Evolutionary conservation across 2,888 invertebrate species (phyloP).

Genomic region (Sinopyrophorus schimmeli): DNA sequence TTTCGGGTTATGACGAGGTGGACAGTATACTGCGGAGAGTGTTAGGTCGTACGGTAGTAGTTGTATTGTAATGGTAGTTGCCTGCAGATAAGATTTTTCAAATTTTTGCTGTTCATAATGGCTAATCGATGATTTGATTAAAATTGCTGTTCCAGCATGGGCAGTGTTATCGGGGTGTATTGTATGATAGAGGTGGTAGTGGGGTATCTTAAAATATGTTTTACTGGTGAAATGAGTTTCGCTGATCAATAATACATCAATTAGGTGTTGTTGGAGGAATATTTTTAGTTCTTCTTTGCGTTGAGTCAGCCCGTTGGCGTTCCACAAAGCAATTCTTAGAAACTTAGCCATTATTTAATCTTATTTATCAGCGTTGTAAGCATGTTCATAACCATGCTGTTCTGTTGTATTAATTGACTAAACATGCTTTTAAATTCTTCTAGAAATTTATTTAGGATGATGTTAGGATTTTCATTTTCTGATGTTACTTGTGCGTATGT

Average conservation of each 20-base stretch:
- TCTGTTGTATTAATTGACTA: slow-evolving; percentile 11
- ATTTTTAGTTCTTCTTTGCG: slow-evolving; percentile 2
- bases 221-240: slow-evolving; percentile 3
- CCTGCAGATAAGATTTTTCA: slow-evolving; percentile 23
- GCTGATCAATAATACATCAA: slow-evolving; percentile 13
- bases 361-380: slow-evolving; percentile 12
- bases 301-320: slow-evolving; percentile 2
- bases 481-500: no score
- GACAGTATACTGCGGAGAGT: slow-evolving; percentile 35
- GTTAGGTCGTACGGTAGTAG: slow-evolving; percentile 19
- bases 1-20: slow-evolving; percentile 34
- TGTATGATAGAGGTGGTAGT: slow-evolving; percentile 10
- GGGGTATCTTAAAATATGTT: slow-evolving; percentile 1
- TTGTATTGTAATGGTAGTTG: slow-evolving; percentile 31
- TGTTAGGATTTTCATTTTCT: no score
- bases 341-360: slow-evolving; percentile 3
- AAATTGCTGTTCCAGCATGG: slow-evolving; percentile 8
- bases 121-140: slow-evolving; percentile 7
- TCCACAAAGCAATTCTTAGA: slow-evolving; percentile 1
- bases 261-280: slow-evolving; percentile 3
- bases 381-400: slow-evolving; percentile 15
- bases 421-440: slow-evolving; percentile 17
- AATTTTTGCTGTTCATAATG: slow-evolving; percentile 11
- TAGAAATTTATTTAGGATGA: no score
- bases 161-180: slow-evolving; percentile 7